Percentiles rank a stretch among this genome's conserved stretches.
phyloP scores from a whole-genome alignment of 2,113 vertebrate genomes.

The Callorhinus ursinus region DNA sequence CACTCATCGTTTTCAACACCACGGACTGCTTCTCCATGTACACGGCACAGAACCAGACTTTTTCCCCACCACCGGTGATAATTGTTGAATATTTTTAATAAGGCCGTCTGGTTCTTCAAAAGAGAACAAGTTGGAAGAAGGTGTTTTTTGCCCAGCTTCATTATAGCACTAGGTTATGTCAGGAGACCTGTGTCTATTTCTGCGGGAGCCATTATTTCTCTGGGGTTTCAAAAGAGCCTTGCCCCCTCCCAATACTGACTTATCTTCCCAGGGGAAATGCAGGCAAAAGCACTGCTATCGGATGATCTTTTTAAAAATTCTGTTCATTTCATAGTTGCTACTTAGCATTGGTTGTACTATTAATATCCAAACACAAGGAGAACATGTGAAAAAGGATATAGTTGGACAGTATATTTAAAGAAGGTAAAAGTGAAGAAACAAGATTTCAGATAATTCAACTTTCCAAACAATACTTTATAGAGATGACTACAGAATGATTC shows the following conservation, averaged over 20 bases:
- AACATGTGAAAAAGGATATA: neutral
- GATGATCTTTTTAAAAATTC: neutral
- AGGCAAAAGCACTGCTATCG: neutral
- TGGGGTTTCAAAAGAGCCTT: neutral
- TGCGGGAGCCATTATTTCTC: constrained; percentile 27
- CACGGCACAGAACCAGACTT: neutral
- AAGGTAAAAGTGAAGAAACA: neutral
- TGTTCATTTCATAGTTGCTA: neutral
- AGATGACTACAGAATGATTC: neutral
- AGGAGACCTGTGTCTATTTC: constrained; percentile 39
- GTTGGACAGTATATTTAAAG: neutral
- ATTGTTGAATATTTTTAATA: constrained; percentile 17
- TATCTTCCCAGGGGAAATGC: neutral
- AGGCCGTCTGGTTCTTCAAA: constrained; percentile 24
- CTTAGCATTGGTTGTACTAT: neutral
- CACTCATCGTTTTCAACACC: neutral
- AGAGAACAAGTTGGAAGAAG: constrained; percentile 29
- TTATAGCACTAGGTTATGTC: neutral
- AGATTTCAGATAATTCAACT: neutral
- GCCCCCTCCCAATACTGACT: neutral
- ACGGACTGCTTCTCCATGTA: neutral
- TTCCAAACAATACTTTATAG: constrained; percentile 5
- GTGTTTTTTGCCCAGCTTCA: neutral
- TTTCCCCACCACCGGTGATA: neutral
- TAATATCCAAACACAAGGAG: constrained; percentile 16